Conservation (phyloP, 1,140 invertebrate genomes). For the Drosophila erecta region DNA sequence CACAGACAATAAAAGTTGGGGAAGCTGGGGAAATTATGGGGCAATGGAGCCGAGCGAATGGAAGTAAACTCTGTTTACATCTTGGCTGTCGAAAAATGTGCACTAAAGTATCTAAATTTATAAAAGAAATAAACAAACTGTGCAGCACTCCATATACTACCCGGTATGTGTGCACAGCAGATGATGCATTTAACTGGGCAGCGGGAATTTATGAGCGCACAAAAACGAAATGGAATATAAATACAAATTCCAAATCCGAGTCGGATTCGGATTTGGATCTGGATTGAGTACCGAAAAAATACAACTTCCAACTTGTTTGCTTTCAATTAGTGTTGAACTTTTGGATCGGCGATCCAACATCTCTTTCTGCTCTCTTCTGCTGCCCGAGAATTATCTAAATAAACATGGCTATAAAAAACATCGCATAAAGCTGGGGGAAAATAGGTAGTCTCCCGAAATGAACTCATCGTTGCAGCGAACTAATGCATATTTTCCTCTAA, state of each 20-base stretch:
- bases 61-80: slow-evolving; percentile 56
- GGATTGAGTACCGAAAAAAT: slow-evolving; percentile 6
- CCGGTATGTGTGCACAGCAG: slow-evolving; percentile 40
- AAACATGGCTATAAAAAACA: slow-evolving; percentile 73
- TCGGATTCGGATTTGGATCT: slow-evolving; percentile 13
- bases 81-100: slow-evolving; percentile 46
- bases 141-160: slow-evolving; percentile 36
- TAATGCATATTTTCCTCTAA: slow-evolving; percentile 67
- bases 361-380: slow-evolving; percentile 20
- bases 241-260: slow-evolving; percentile 40
- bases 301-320: slow-evolving; percentile 63
- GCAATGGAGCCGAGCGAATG: slow-evolving; percentile 5
- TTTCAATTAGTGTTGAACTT: slow-evolving; percentile 76
- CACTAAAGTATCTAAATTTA: slow-evolving; percentile 83
- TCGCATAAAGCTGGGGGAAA: slow-evolving; percentile 24
- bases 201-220: slow-evolving; percentile 60
- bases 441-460: slow-evolving; percentile 25
- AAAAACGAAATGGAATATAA: slow-evolving; percentile 39
- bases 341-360: slow-evolving; percentile 29
- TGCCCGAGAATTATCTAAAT: slow-evolving; percentile 72
- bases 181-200: slow-evolving; percentile 71
- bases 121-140: slow-evolving; percentile 75
- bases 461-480: slow-evolving; percentile 59
- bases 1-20: slow-evolving; percentile 27
- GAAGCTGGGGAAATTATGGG: slow-evolving; percentile 27